Base-by-base conservation (phyloP, 2,113 vertebrate genomes). In the Sturnira hondurensis region DNA sequence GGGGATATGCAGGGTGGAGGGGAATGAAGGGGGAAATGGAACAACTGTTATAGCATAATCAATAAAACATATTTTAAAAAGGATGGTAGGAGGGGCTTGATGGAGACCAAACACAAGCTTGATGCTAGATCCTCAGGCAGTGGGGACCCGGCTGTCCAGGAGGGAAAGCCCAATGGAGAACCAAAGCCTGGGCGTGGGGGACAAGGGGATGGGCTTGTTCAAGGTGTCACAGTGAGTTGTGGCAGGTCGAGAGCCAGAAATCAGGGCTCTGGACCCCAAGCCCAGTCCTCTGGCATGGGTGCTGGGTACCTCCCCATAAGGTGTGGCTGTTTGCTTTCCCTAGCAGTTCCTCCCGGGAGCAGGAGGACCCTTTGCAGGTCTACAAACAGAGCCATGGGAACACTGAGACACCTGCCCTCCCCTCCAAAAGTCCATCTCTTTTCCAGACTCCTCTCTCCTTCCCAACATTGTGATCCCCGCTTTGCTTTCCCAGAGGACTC, bases 61-160 rank as follows among this genome's bases (percentile, higher is more conserved):
- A n/a, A n/a, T n/a, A n/a, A n/a, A n/a, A n/a, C n/a, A n/a, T n/a
- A n/a, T n/a, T n/a, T n/a, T n/a, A n/a, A n/a, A n/a, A n/a, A n/a
- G n/a, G n/a, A 76, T 70, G 65, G 58, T 6, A 2, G 83, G 47
- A 56, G 14, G 17, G 65, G 8, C 19, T 52, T 14, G 12, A 16
- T 12, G 73, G 56, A 74, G 41, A 85, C 36, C 47, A 81, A 70
- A 70, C 54, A 28, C 17, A 33, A 65, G 16, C 63, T 22, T 1
- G 81, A 28, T 5, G 28, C 17, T 17, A 41, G 56, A 56, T 2
- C 26, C 36, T 7, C 7, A 6, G 43, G 71, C 10, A 45, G 36
- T 80, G 47, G 14, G 71, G 61, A 56, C 54, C 16, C 0, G 0
- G 15, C n/a, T 9, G 1, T n/a, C 9, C 7, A 17, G 50, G 31